These are phyloP conservation scores for Megaptera novaeangliae DNA, from an alignment of 2,113 vertebrate species.

Conservation along the genomic window DNA sequence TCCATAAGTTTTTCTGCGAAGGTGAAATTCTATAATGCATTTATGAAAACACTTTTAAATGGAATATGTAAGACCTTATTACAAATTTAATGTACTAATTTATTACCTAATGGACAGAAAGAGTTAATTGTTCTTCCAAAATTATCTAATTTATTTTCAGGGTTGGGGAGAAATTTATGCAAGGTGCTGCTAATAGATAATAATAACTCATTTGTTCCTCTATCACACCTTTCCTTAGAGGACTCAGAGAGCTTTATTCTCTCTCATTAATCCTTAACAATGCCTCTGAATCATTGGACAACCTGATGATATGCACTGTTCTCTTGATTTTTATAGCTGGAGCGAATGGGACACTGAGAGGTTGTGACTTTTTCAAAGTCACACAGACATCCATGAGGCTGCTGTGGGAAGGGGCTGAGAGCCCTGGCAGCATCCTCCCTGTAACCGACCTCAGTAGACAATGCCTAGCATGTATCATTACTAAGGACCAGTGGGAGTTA, in stretches of 20 bases:
- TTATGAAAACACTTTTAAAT: slow-evolving; percentile 31
- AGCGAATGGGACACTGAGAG: slow-evolving; percentile 30
- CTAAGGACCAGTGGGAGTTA: not conserved
- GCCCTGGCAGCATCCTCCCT: not conserved
- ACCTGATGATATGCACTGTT: not conserved
- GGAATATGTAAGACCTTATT: slow-evolving; percentile 36
- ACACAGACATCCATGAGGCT: not conserved
- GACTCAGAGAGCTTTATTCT: slow-evolving; percentile 11
- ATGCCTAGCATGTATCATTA: accelerated
- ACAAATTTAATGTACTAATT: slow-evolving; percentile 54
- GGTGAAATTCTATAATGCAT: slow-evolving; percentile 38
- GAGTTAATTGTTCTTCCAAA: slow-evolving; percentile 53
- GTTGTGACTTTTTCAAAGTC: slow-evolving; percentile 44
- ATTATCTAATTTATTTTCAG: slow-evolving; percentile 52
- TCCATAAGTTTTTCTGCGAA: slow-evolving; percentile 16
- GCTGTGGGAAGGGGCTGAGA: not conserved
- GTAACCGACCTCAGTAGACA: not conserved
- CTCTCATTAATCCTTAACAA: slow-evolving; percentile 43
- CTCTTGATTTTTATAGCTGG: not conserved
- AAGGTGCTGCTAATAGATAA: slow-evolving; percentile 48
- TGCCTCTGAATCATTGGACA: not conserved
- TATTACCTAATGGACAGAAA: slow-evolving; percentile 46
- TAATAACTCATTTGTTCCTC: slow-evolving; percentile 59
- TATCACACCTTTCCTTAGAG: slow-evolving; percentile 9
- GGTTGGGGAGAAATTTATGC: slow-evolving; percentile 17